A percentile compares a stretch with the other conserved stretches of the same genome.
These are phyloP conservation scores for Chelonia mydas DNA, from an alignment of 2,797 vertebrate genomes.

Conservation along the genomic window DNA sequence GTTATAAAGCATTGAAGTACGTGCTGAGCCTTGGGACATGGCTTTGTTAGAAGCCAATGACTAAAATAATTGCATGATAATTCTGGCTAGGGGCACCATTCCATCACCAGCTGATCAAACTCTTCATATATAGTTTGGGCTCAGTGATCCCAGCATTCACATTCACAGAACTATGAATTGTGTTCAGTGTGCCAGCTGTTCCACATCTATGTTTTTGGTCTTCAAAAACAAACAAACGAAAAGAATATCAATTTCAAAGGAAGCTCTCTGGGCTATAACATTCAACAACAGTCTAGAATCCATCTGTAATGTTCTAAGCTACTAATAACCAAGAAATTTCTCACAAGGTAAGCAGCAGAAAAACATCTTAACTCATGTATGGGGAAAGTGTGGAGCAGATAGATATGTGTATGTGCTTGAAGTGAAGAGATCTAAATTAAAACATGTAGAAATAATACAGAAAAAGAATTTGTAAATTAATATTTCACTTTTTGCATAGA, in stretches of 20 bases:
- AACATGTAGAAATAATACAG: slow-evolving; percentile 2
- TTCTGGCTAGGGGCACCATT: slow-evolving; percentile 80
- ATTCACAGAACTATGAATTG: slow-evolving; percentile 18
- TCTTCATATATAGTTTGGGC: slow-evolving; percentile 62
- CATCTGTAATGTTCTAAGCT: slow-evolving; percentile 44
- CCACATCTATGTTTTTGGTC: not conserved
- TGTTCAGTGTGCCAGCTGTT: fast-evolving
- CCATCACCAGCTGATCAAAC: slow-evolving; percentile 84
- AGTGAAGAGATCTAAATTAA: not conserved
- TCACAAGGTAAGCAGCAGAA: slow-evolving; percentile 74
- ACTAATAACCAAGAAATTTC: slow-evolving; percentile 21
- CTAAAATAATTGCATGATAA: slow-evolving; percentile 81
- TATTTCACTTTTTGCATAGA: not conserved
- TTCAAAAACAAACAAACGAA: not conserved
- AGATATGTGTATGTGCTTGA: not conserved
- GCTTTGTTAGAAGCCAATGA: slow-evolving; percentile 72
- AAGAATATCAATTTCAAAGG: not conserved
- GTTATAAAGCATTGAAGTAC: slow-evolving; percentile 43
- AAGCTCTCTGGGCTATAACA: not conserved
- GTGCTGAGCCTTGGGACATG: slow-evolving; percentile 44
- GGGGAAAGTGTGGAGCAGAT: not conserved
- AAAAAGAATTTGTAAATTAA: not conserved
- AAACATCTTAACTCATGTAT: slow-evolving; percentile 19
- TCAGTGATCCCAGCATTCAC: slow-evolving; percentile 22
- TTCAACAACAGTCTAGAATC: not conserved